These are phyloP conservation scores for Bos indicus DNA, from an alignment of 2,113 vertebrate species.

Conservation along the genomic window DNA sequence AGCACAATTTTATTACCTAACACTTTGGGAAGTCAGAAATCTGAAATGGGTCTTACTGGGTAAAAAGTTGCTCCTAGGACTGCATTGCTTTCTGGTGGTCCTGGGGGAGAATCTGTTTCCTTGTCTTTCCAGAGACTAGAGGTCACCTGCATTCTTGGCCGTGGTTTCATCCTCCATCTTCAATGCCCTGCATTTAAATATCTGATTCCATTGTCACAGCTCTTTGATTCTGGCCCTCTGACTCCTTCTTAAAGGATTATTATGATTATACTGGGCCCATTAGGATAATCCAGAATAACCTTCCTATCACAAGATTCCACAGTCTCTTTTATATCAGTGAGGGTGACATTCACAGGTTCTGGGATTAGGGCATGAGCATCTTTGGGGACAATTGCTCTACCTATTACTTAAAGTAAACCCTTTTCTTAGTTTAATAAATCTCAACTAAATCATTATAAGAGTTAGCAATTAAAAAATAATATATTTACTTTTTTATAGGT, in stretches of 20 bases:
- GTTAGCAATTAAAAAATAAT: not conserved
- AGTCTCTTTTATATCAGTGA: not conserved
- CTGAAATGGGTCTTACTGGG: not conserved
- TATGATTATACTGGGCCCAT: not conserved
- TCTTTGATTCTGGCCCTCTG: not conserved
- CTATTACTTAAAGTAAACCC: not conserved
- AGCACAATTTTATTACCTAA: not conserved
- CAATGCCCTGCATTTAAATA: not conserved
- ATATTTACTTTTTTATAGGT: not conserved
- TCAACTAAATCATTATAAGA: not conserved
- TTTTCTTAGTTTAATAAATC: not conserved
- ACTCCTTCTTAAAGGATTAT: not conserved
- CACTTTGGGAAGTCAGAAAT: not conserved
- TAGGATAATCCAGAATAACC: not conserved
- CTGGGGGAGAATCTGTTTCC: rapidly evolving
- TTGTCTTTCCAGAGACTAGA: not conserved
- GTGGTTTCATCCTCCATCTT: not conserved
- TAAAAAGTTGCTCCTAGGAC: not conserved
- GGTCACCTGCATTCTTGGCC: rapidly evolving
- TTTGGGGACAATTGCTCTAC: not conserved
- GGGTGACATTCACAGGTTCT: not conserved
- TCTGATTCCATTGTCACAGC: not conserved
- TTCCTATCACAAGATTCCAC: not conserved
- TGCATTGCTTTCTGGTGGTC: not conserved
- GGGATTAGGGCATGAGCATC: not conserved